Conservation (phyloP, 1,140 invertebrate genomes). For the Trichogramma pretiosum region DNA sequence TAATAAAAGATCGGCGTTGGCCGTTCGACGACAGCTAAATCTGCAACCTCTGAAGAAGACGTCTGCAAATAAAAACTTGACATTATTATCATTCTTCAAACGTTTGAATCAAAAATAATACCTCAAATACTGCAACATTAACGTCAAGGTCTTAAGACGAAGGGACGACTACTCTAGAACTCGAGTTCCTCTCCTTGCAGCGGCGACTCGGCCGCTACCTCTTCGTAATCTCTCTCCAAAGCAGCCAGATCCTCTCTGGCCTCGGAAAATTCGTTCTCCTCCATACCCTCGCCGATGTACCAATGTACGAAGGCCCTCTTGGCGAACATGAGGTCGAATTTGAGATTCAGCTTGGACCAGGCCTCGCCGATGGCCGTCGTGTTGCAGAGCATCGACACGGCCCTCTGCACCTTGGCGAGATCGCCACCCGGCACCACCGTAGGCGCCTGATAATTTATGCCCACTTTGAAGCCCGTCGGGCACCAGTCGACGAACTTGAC, state of each 20-base stretch:
- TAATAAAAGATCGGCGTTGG: no score
- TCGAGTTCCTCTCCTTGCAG: no score
- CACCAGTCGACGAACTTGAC: conserved; percentile 65
- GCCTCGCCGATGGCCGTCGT: conserved; percentile 45
- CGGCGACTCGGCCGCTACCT: conserved; percentile 51
- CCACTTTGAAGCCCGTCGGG: conserved; percentile 64
- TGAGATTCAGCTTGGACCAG: conserved; percentile 21
- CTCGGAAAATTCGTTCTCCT: conserved; percentile 74
- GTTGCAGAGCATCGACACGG: conserved; percentile 27
- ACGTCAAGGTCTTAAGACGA: no score
- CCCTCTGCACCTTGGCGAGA: conserved; percentile 23
- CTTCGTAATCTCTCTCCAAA: conserved; percentile 57
- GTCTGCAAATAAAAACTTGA: no score
- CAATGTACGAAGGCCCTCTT: conserved; percentile 68
- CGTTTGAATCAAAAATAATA: no score
- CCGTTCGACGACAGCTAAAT: no score
- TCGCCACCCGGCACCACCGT: conserved; percentile 25
- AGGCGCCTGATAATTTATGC: conserved; percentile 47
- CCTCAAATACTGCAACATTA: no score
- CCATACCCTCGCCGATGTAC: conserved; percentile 71
- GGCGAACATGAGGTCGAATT: conserved; percentile 29
- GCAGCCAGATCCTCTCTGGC: conserved; percentile 72
- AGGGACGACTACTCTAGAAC: no score
- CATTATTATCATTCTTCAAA: no score
- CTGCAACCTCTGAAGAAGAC: no score